phyloP scores from a whole-genome alignment of 2,113 vertebrate genomes.

The Leucopternis melanops region DNA sequence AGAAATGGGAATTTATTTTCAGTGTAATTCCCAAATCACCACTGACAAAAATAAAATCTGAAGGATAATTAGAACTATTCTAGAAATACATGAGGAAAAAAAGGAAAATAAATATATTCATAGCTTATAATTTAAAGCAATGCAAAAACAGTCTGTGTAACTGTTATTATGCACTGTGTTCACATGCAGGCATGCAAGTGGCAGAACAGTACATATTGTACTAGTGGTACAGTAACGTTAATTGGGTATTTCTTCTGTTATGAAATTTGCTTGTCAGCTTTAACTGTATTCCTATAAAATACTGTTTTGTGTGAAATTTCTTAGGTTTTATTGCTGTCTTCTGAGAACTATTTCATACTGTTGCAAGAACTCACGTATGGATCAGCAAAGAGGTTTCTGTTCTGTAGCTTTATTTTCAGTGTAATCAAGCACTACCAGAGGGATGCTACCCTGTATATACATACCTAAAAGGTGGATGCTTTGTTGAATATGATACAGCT shows the following conservation, averaged over 20 bases:
- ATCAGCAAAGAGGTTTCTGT: neutral
- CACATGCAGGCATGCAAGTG: neutral
- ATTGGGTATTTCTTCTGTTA: neutral
- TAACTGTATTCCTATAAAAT: neutral
- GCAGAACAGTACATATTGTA: neutral
- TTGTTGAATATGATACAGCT: neutral
- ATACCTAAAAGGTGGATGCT: neutral
- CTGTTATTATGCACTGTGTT: neutral
- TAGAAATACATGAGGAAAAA: neutral
- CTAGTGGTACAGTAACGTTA: neutral
- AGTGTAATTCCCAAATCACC: neutral
- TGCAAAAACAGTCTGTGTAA: neutral
- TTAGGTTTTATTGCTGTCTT: neutral
- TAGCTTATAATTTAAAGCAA: neutral
- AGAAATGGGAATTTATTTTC: neutral
- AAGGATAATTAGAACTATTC: neutral
- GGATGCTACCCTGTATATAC: neutral
- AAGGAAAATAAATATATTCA: neutral
- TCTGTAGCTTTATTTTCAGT: neutral
- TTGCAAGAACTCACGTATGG: neutral
- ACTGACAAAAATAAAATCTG: neutral
- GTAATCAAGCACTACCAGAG: neutral
- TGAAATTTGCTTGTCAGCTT: neutral
- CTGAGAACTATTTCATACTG: neutral
- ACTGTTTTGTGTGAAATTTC: neutral